Evolutionary conservation across 2,797 vertebrate species (phyloP).

Genomic region (Ammospiza maritima): DNA sequence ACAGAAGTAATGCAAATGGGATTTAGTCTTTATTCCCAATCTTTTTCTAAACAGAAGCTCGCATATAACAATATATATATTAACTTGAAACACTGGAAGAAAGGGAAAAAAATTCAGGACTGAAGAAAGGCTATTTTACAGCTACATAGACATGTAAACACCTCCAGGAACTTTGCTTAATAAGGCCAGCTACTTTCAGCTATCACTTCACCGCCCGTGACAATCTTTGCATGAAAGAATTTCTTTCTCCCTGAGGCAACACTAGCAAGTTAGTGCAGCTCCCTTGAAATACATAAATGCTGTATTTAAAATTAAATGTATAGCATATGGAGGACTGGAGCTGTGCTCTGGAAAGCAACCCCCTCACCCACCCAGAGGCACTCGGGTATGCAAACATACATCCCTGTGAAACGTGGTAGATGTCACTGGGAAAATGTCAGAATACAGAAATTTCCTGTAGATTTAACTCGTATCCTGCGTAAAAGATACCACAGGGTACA

Average conservation of each 20-base stretch:
- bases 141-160: not conserved
- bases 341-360: not conserved
- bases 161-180: constrained; percentile 22
- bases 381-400: not conserved
- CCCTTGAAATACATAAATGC: not conserved
- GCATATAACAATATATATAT: not conserved
- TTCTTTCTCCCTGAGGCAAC: constrained; percentile 36
- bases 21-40: constrained; percentile 5
- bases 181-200: constrained; percentile 31
- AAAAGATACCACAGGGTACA: not conserved
- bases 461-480: not conserved
- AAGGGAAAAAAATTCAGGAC: not conserved
- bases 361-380: not conserved
- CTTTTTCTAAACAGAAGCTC: not conserved
- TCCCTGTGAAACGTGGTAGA: not conserved
- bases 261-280: constrained; percentile 16
- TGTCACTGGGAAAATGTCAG: not conserved
- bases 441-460: not conserved
- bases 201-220: not conserved
- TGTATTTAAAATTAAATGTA: constrained; percentile 48
- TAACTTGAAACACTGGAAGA: not conserved
- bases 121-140: constrained; percentile 8
- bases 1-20: not conserved
- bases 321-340: not conserved
- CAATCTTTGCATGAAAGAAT: constrained; percentile 8